A percentile compares a stretch with the other conserved stretches of the same genome.
phyloP scores from a whole-genome alignment of 2,888 invertebrate species.

The Monochamus alternatus region DNA sequence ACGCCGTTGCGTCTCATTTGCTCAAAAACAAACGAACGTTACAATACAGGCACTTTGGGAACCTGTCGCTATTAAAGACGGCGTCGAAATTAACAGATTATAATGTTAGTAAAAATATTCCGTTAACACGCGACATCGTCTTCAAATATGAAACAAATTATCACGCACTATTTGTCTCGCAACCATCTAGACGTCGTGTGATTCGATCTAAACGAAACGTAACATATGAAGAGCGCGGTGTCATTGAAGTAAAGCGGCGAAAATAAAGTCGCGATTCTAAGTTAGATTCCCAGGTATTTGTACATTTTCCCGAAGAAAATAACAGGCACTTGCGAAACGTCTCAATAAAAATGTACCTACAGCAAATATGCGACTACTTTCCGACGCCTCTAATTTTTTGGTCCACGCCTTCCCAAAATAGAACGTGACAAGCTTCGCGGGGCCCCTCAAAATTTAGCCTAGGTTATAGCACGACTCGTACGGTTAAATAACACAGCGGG shows the following conservation, averaged over 20 bases:
- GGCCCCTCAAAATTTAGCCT: conserved; percentile 29
- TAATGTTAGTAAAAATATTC: too few species aligned
- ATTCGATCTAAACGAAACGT: neutral
- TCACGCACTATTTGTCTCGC: too few species aligned
- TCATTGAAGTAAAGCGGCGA: neutral
- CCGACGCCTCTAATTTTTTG: conserved; percentile 13
- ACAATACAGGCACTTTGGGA: neutral
- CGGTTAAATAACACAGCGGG: neutral
- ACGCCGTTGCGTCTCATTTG: conserved; percentile 35
- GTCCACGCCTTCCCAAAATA: conserved; percentile 14
- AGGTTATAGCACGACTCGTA: conserved; percentile 23
- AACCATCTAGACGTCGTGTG: too few species aligned
- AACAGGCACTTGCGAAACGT: conserved; percentile 4
- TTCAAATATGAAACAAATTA: too few species aligned
- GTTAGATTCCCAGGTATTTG: neutral
- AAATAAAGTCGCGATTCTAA: neutral
- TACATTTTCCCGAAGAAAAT: neutral
- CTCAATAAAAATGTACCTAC: neutral
- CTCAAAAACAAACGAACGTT: neutral
- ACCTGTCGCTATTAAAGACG: too few species aligned
- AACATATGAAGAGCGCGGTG: neutral
- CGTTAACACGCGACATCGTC: too few species aligned
- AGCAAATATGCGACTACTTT: conserved; percentile 6
- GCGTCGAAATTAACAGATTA: neutral
- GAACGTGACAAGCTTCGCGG: conserved; percentile 19